Conservation (phyloP, 1,140 invertebrate species). For the Leptopilina clavipes region DNA sequence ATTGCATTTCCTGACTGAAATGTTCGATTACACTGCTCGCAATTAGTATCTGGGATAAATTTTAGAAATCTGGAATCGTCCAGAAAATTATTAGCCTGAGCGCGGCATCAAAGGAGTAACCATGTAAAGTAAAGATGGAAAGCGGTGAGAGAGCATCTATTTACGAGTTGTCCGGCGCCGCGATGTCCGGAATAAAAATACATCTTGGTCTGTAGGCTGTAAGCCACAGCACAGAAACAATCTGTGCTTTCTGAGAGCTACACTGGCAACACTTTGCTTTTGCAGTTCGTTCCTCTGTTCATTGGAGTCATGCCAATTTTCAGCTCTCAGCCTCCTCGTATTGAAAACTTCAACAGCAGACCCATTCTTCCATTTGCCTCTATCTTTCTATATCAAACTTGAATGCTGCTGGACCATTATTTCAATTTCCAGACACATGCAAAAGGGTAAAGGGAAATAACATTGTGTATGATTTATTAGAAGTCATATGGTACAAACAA, state of each 20-base stretch:
- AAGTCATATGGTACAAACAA: background rate
- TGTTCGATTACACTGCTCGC: no score
- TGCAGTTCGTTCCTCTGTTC: background rate
- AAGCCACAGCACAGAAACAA: constrained; percentile 60
- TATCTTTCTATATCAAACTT: background rate
- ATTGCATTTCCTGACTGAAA: no score
- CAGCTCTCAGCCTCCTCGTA: background rate
- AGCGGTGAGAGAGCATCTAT: constrained; percentile 69
- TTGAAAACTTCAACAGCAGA: background rate
- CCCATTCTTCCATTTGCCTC: background rate
- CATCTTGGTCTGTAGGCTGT: constrained; percentile 61
- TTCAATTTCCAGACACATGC: background rate
- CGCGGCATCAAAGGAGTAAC: constrained; percentile 36
- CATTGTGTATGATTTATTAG: background rate
- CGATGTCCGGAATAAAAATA: constrained; percentile 76
- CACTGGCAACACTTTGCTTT: constrained; percentile 32
- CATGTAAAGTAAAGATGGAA: constrained; percentile 55
- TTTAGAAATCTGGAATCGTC: background rate
- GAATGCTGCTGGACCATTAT: background rate
- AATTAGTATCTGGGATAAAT: no score
- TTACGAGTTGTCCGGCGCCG: constrained; percentile 76
- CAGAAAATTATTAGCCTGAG: background rate
- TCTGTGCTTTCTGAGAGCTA: constrained; percentile 49
- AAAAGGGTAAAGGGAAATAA: background rate
- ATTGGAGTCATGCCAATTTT: constrained; percentile 9